phyloP scores from a whole-genome alignment of 2,888 invertebrate genomes.

The Mesochorus sp. region DNA sequence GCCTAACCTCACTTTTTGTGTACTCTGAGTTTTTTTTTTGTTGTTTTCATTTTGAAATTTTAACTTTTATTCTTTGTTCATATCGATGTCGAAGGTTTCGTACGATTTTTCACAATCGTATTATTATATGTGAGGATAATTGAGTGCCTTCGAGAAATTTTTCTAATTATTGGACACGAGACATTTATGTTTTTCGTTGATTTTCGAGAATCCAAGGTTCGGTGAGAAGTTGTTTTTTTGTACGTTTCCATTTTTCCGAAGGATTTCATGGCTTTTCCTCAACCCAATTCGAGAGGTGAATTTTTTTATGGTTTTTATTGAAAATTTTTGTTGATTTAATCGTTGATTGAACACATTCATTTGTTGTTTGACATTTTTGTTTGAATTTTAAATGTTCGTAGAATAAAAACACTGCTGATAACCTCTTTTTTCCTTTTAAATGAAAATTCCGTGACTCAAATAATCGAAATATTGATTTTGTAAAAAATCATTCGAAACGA shows the following conservation, averaged over 20 bases:
- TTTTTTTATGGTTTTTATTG: conserved; percentile 24
- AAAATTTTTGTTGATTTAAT: conserved; percentile 4
- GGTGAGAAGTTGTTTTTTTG: conserved; percentile 5
- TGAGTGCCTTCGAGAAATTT: background rate
- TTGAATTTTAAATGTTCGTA: too few relatives aligned
- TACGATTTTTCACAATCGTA: background rate
- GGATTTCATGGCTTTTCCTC: conserved; percentile 89
- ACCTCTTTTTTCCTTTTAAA: too few relatives aligned
- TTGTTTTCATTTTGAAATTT: background rate
- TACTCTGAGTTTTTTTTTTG: background rate
- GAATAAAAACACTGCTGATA: too few relatives aligned
- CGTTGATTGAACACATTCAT: too few relatives aligned
- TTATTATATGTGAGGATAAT: background rate
- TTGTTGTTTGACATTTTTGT: too few relatives aligned
- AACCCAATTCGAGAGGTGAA: conserved; percentile 91
- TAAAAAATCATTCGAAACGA: too few relatives aligned
- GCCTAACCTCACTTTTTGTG: conserved; percentile 19
- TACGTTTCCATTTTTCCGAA: conserved; percentile 33
- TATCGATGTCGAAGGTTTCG: background rate
- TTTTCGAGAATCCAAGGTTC: background rate
- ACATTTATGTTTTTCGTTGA: background rate
- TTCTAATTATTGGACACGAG: background rate
- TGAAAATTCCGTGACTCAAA: too few relatives aligned
- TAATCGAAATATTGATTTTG: too few relatives aligned
- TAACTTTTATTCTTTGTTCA: background rate